These are phyloP conservation scores for Cistogaster globosa DNA, from an alignment of 2,888 invertebrate species.

Conservation along the genomic window DNA sequence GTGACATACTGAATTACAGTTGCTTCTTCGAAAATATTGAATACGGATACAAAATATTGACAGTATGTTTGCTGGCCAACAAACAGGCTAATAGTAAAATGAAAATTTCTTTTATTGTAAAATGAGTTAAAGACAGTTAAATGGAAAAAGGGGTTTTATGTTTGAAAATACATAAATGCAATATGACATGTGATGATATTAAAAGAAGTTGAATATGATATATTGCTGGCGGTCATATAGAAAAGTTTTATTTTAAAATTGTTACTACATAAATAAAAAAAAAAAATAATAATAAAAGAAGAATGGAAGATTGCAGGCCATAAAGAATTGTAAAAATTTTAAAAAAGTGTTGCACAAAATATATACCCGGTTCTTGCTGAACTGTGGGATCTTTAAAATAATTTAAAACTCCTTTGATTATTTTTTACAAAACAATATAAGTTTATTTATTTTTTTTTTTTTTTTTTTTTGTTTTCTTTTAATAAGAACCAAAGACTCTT, in stretches of 20 bases:
- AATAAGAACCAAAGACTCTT: constrained; percentile 62
- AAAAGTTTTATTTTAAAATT: neutral
- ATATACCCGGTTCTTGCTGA: too few relatives aligned
- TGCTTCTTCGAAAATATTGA: constrained; percentile 2
- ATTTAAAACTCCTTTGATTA: neutral
- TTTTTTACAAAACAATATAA: constrained; percentile 38
- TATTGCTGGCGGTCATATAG: constrained; percentile 1
- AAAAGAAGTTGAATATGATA: constrained; percentile 56
- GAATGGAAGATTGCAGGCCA: too few relatives aligned
- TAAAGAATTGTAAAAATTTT: too few relatives aligned
- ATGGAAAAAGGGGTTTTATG: constrained; percentile 60
- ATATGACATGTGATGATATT: constrained; percentile 60
- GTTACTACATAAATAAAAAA: too few relatives aligned
- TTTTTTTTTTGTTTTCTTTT: constrained; percentile 19
- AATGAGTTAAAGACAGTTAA: constrained; percentile 68
- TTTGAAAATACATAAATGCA: constrained; percentile 50
- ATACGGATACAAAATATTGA: constrained; percentile 52
- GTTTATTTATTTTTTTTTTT: constrained; percentile 32
- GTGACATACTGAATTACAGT: constrained; percentile 56
- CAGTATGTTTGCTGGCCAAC: constrained; percentile 34
- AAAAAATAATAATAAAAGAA: too few relatives aligned
- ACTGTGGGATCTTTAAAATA: too few relatives aligned
- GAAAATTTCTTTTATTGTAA: constrained; percentile 5
- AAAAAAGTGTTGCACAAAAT: too few relatives aligned
- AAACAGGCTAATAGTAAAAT: constrained; percentile 1